These are phyloP conservation scores for Resseliella maxima DNA, from an alignment of 2,888 invertebrate genomes.

Conservation along the genomic window DNA sequence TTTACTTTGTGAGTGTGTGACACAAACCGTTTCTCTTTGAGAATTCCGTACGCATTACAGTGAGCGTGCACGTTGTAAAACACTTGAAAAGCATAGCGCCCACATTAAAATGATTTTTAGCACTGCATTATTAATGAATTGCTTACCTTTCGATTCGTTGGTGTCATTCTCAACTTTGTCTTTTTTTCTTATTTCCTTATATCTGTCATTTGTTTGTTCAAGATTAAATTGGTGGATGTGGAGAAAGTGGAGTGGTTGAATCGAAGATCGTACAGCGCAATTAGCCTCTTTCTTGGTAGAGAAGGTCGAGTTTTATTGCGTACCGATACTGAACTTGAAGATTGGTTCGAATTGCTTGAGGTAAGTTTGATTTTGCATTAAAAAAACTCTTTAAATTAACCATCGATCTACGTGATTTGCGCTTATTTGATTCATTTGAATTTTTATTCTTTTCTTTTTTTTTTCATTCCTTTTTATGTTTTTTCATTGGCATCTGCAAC, in stretches of 20 bases:
- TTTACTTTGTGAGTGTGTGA: no score
- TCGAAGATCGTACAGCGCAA: conserved; percentile 73
- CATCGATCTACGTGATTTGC: conserved; percentile 56
- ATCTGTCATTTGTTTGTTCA: not conserved
- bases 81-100: no score
- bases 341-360: conserved; percentile 75
- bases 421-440: not conserved
- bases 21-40: no score
- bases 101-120: not conserved
- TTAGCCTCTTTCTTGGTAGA: conserved; percentile 70
- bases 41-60: no score
- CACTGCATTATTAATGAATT: not conserved
- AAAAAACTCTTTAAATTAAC: not conserved
- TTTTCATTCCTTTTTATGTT: conserved; percentile 59
- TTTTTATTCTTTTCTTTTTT: conserved; percentile 59
- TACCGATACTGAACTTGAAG: conserved; percentile 71
- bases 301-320: conserved; percentile 68
- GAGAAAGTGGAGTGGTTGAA: conserved; percentile 76
- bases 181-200: not conserved
- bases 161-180: no score
- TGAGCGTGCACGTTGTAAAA: no score
- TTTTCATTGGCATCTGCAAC: not conserved
- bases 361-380: conserved; percentile 62
- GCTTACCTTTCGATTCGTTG: no score
- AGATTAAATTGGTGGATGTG: conserved; percentile 74